Base-by-base conservation (phyloP, 2,888 invertebrate genomes). In the Chironomus riparius region DNA sequence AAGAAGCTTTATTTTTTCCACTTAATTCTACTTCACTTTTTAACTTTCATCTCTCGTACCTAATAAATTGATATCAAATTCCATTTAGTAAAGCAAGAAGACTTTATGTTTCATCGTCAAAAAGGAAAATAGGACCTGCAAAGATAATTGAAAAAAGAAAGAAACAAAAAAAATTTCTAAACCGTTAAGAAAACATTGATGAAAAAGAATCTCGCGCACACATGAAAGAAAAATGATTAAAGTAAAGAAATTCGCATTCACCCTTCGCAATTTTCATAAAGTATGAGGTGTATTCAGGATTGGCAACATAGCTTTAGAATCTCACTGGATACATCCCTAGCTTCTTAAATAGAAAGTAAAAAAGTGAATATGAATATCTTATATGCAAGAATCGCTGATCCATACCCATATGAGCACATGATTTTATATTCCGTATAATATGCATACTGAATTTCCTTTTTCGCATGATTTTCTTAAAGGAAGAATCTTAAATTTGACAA, bases 351-450 rank as follows among this genome's bases (percentile, higher is more conserved):
- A 28, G 28, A 28, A 28, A 4, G 1, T 28, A 28, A 28, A 28
- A 28, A 50, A 18, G 56, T 56, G 56, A 56, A 56, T 15, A 56
- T 18, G 18, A 56, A 56, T 15, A 38, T 38, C 38, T 38, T 38
- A 38, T 56, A 7, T 65, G 12, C 65, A 65, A 13, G 15, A 70
- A 10, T 70, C 47, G 13, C n/a, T 47, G 38, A 70, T 70, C 47
- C 70, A 21, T 47, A 70, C 47, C 38, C 47, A 21, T 10, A 47
- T n/a, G 68, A 68, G 68, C 3, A 47, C 70, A 47, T 70, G 70
- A 70, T 70, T 70, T 48, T 18, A 21, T 70, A 70, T 70, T 70
- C 70, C 47, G 48, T 69, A 38, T 65, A 65, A 65, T 69, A 69
- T 69, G 10, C 65, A 21, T 65, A 65, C 38, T 65, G 18, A 48